Evolutionary conservation across 1,140 invertebrate species (phyloP).

Genomic region (Proales similis): DNA sequence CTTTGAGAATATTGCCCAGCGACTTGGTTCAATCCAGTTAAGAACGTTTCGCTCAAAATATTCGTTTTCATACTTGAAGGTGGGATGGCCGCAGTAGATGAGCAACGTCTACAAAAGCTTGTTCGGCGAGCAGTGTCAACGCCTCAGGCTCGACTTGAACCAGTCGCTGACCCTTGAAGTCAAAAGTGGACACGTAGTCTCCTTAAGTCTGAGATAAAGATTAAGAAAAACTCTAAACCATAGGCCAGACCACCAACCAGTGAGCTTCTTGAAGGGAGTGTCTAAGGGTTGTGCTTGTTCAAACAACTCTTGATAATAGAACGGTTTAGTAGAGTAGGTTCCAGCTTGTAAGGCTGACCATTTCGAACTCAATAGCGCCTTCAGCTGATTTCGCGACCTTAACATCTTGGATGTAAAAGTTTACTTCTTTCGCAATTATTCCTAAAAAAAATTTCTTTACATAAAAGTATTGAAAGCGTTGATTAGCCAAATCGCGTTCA

Average conservation of each 20-base stretch:
- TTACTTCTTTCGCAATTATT: too few species aligned
- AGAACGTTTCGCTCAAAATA: neutral
- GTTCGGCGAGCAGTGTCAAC: conserved; percentile 48
- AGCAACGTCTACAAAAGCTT: conserved; percentile 52
- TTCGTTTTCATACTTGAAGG: conserved; percentile 44
- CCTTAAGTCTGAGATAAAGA: conserved; percentile 40
- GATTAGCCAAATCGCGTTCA: too few species aligned
- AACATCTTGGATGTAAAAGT: too few species aligned
- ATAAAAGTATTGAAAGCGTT: too few species aligned
- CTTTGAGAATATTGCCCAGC: conserved; percentile 51
- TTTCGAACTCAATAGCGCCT: too few species aligned
- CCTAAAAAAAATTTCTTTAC: too few species aligned
- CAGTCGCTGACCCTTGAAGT: conserved; percentile 47
- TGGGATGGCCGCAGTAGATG: conserved; percentile 51
- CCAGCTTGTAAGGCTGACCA: too few species aligned
- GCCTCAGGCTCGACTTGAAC: conserved; percentile 48
- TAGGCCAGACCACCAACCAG: conserved; percentile 41
- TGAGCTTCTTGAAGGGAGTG: conserved; percentile 48
- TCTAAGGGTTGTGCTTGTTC: conserved; percentile 43
- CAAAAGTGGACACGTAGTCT: conserved; percentile 51
- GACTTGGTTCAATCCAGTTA: conserved; percentile 42
- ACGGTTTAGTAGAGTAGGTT: conserved; percentile 47
- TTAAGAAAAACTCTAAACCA: neutral
- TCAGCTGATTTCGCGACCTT: too few species aligned
- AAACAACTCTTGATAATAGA: conserved; percentile 52